Base-by-base conservation (phyloP, 2,113 vertebrate species). In the Psilopogon haemacephalus region DNA sequence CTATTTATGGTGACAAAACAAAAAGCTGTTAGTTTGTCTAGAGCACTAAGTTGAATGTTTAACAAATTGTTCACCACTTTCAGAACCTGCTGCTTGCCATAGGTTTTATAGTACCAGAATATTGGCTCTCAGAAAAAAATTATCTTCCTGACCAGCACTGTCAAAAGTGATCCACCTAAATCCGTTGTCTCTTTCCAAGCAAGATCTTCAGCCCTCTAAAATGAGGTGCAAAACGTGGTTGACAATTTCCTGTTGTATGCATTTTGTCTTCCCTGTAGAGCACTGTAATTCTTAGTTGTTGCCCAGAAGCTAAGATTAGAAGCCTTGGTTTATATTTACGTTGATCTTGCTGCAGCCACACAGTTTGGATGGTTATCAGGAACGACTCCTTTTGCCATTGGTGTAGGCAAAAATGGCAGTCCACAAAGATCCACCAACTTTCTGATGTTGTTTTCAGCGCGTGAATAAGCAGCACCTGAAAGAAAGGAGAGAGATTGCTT, bases 351-450 rank as follows among this genome's bases (percentile, higher is more conserved):
- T 74, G 99, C 99, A 79, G 98, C 97, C 63, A 99, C 99, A 95
- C 99, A 99, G 81, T 98, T 98, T 46, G 97, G 98, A 94, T 99
- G 99, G 93, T 98, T 97, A 94, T 99, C 99, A 40, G 98, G 98
- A 75, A 99, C 97, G 67, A 99, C 98, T 38, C 99, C 99, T 94
- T 99, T 99, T 24, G 98, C 99, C 99, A 99, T 99, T 10, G 99
- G 99, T 3, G 99, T 99, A 88, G 99, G 98, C 90, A 99, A 97
- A 97, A 99, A 99, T 8, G 99, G 99, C 81, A 99, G 54, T 11
- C 98, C 97, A 80, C 96, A 98, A 7, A 89, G 92, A 55, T 99
- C 98, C 90, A 99, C 98, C 97, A 99, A 79, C 77, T 97, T 97
- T 76, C 95, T 95, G 85, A 99, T 93, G 86, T 80, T 98, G 23